Percentiles rank a stretch among this genome's conserved stretches.
These are phyloP conservation scores for Equus quagga DNA, from an alignment of 2,113 vertebrate genomes.

Conservation along the genomic window DNA sequence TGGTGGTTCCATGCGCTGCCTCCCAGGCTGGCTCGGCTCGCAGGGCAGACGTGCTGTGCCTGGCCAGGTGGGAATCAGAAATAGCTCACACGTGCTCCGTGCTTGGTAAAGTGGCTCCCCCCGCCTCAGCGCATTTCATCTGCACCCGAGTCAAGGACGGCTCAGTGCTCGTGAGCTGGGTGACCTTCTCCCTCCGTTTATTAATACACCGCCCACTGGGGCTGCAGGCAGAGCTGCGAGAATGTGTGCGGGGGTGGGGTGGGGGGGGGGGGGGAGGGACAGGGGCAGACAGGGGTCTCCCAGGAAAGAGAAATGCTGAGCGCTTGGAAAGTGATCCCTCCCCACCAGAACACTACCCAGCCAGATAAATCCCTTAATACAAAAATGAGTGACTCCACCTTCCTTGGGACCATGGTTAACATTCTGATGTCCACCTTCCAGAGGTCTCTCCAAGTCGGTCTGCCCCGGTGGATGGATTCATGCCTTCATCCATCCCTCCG, in stretches of 20 bases:
- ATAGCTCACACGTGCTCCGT: constrained; percentile 76
- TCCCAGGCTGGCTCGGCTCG: not conserved
- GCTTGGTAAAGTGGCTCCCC: constrained; percentile 12
- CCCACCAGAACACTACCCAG: not conserved
- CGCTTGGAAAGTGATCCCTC: not conserved
- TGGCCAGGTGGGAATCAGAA: constrained; percentile 75
- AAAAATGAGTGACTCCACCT: not conserved
- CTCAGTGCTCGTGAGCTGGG: constrained; percentile 18
- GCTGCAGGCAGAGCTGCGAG: constrained; percentile 9
- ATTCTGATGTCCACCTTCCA: not conserved
- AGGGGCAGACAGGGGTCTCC: not conserved
- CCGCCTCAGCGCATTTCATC: constrained; percentile 56
- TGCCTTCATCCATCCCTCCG: not conserved
- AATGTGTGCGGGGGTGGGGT: not conserved
- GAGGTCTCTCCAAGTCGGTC: not conserved
- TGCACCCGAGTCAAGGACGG: constrained; percentile 67
- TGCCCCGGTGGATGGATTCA: not conserved
- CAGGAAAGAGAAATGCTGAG: not conserved
- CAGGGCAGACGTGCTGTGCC: constrained; percentile 50
- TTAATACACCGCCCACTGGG: constrained; percentile 69
- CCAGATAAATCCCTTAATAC: not conserved
- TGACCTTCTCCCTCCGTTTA: constrained; percentile 76
- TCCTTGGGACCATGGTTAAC: not conserved
- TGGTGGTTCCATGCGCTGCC: not conserved
- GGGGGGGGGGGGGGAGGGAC: not conserved